Evolutionary conservation across 2,888 invertebrate species (phyloP).

Genomic region (Scaeva pyrastri): DNA sequence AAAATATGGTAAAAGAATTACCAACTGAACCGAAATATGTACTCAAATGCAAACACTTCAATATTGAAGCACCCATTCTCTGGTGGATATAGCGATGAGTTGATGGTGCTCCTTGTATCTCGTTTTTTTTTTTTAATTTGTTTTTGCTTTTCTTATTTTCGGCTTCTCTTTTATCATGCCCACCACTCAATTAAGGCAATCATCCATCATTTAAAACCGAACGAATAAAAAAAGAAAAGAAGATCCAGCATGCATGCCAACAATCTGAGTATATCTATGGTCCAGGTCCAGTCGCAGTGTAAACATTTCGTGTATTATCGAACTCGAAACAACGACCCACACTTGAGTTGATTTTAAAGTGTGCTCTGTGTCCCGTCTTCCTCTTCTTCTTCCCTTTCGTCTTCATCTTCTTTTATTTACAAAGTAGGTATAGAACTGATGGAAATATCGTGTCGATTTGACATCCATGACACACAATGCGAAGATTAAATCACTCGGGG

Average conservation of each 20-base stretch:
- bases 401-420: not conserved
- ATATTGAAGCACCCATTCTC: conserved; percentile 42
- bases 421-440: conserved; percentile 32
- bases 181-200: conserved; percentile 75
- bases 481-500: conserved; percentile 34
- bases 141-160: conserved; percentile 31
- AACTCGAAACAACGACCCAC: conserved; percentile 49
- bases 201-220: conserved; percentile 66
- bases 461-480: conserved; percentile 48
- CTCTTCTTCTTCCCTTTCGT: not conserved
- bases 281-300: not conserved
- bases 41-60: conserved; percentile 56
- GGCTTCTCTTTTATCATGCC: conserved; percentile 59
- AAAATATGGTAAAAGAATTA: conserved; percentile 26
- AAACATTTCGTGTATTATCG: not conserved
- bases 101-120: conserved; percentile 1
- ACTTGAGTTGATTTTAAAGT: conserved; percentile 36
- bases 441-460: conserved; percentile 70
- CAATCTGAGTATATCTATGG: conserved; percentile 48
- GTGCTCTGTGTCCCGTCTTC: conserved; percentile 21
- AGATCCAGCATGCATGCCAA: not conserved
- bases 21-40: conserved; percentile 55
- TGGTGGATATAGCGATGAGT: not conserved
- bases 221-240: not conserved
- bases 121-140: conserved; percentile 21